Conservation (phyloP, 2,888 invertebrate species). For the Apotomis betuletana region DNA sequence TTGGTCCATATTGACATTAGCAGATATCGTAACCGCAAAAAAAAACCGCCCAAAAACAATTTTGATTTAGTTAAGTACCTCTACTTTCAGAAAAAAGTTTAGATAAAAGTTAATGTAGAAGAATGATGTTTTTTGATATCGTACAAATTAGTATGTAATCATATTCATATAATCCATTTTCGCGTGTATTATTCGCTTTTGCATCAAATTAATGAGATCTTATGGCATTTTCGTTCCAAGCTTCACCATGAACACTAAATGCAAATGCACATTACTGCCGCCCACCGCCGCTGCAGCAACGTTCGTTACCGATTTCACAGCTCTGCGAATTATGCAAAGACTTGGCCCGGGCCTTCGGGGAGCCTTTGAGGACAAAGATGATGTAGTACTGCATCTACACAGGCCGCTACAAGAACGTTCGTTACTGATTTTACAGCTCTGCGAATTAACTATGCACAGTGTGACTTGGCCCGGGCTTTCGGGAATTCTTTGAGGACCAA, state of each 20-base stretch:
- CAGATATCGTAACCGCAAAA: no score
- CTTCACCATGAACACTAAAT: conserved; percentile 7
- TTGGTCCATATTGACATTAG: no score
- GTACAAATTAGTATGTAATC: no score
- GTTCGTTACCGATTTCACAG: conserved; percentile 22
- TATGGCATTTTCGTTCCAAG: not conserved
- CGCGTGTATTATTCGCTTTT: no score
- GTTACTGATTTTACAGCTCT: conserved; percentile 17
- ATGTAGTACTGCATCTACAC: not conserved
- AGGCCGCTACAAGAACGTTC: not conserved
- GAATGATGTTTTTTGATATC: no score
- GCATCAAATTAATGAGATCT: not conserved
- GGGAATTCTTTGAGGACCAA: not conserved
- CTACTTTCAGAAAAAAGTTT: no score
- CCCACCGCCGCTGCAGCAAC: conserved; percentile 6
- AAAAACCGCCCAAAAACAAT: no score
- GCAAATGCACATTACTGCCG: conserved; percentile 18
- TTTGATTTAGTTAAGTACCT: no score
- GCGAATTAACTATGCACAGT: conserved; percentile 21
- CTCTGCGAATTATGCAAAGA: conserved; percentile 26
- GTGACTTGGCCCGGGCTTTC: not conserved
- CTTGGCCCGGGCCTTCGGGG: not conserved
- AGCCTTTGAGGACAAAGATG: not conserved
- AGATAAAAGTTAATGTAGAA: no score
- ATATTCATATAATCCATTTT: no score